Evolutionary conservation across 2,888 invertebrate species (phyloP), one percentile per base, ranked within the genome.

Genomic region (Acrobasis consociella): DNA sequence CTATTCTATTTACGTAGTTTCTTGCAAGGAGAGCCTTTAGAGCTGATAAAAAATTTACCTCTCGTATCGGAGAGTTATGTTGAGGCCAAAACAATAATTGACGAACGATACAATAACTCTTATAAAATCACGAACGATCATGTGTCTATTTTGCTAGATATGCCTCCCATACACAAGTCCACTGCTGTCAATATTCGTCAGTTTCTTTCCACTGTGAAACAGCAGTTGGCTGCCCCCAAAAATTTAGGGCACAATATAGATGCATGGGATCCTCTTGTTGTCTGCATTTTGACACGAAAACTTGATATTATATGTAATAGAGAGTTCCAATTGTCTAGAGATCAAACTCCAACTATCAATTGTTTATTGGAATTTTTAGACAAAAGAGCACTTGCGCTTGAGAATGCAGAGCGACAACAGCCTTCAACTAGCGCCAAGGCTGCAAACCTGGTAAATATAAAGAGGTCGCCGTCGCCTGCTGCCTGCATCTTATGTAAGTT

Each of bases 401-500:
- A 50, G 50, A 50, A 50, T 50, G 50, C 50, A 7, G 50, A 50
- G 16, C 50, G 42, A 42, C 42, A 39, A 39, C 39, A 39, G 39
- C 39, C 39, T 39, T 39, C 39, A 39, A 39, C 10, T 10, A 39
- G 39, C 42, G 42, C 11, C 11, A 42, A 42, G 42, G 42, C 42
- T 42, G 42, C 11, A 42, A 42, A 39, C 10, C 1, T 39, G 39
- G 39, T 39, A 39, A 39, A 39, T 5, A 39, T 39, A 7, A 39
- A 39, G 39, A 39, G 3, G 39, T 7, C 39, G 39, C 39, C 39
- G 39, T 39, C 39, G 39, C 39, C 39, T 39, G 39, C 39, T 39
- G 39, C 5, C 49, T 49, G 62, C 62, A 17, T 46, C 56, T 51
- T 37, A 46, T 69, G 67, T 66, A 64, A 67, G 66, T 64, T 46